A percentile compares a stretch with the other conserved stretches of the same genome.
These are phyloP conservation scores for Neoascia interrupta DNA, from an alignment of 2,888 invertebrate species.

Conservation along the genomic window DNA sequence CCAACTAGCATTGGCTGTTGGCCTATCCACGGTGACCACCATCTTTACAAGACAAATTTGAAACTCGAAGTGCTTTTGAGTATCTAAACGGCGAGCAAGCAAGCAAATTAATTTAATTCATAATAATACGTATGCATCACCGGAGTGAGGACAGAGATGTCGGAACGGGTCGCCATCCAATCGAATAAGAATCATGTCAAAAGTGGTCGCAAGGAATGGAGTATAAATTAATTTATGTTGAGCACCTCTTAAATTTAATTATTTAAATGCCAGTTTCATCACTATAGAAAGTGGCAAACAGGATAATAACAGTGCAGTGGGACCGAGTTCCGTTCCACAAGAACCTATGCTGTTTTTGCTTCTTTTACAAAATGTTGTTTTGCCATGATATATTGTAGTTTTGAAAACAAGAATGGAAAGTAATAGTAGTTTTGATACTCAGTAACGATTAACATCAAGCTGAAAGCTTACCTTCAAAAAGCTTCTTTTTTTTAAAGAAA, in stretches of 20 bases:
- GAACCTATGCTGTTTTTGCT: too few species aligned
- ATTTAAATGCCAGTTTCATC: constrained; percentile 36
- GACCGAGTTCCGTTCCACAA: too few species aligned
- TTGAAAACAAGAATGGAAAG: too few species aligned
- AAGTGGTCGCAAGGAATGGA: constrained; percentile 16
- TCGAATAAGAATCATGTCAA: constrained; percentile 14
- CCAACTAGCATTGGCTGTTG: constrained; percentile 1
- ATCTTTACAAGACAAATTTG: constrained; percentile 33
- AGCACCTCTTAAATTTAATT: constrained; percentile 54
- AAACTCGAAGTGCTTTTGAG: constrained; percentile 15
- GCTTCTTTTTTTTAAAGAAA: too few species aligned
- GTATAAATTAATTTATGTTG: constrained; percentile 53
- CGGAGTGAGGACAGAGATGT: background rate
- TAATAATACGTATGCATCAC: constrained; percentile 32
- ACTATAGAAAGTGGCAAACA: too few species aligned
- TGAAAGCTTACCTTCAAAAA: too few species aligned
- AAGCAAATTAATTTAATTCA: constrained; percentile 59
- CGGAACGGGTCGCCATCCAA: constrained; percentile 16
- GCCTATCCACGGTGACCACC: constrained; percentile 15
- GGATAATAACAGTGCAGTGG: too few species aligned
- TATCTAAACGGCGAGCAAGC: constrained; percentile 27
- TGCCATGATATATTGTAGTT: too few species aligned
- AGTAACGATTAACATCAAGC: too few species aligned
- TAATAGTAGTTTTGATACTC: too few species aligned
- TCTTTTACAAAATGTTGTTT: too few species aligned